Base-by-base conservation (phyloP, 2,888 invertebrate species). In the Actias luna region DNA sequence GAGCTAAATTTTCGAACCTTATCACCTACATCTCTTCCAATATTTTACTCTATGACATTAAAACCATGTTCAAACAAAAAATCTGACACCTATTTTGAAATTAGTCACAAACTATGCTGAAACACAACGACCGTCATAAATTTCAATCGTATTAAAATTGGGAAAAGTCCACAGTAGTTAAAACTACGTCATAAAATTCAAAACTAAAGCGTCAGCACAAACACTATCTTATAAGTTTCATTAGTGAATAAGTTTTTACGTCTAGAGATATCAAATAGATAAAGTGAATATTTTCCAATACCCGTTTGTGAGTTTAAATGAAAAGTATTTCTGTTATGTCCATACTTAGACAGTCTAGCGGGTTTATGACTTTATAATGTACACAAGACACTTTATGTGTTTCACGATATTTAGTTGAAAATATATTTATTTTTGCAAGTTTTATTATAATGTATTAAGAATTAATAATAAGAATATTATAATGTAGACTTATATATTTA, bases 241-340 rank as follows among this genome's bases (percentile, higher is more conserved):
- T 83, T 83, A 84, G 82, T 86, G 87, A 87, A 85, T 85, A 87
- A 86, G 81, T 88, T 87, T 83, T 80, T 80, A 85, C 74, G 80
- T 79, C 76, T 74, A 69, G 46, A 74, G 73, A 77, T 77, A 77
- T 77, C 75, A 77, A 77, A 76, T 73, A 74, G 72, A 69, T 72
- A 65, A 70, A 76, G 73, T 75, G 75, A 71, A 75, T 76, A 73
- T 71, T 76, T 71, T 69, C 66, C 74, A 73, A 78, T 79, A 81
- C 79, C 75, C 69, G 61, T 55, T 69, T 72, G 31, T 39, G 65
- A 62, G 65, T 66, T 60, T 58, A 5, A 42, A 42, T 22, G 27
- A 60, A 42, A 29, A 22, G 33, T 18, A 42, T 58, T 57, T 36
- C 50, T 25, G 52, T 22, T n/a, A 27, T 31, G 18, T 60, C 60